Conservation (phyloP, 2,888 invertebrate genomes). For the Vesta saturnalis region DNA sequence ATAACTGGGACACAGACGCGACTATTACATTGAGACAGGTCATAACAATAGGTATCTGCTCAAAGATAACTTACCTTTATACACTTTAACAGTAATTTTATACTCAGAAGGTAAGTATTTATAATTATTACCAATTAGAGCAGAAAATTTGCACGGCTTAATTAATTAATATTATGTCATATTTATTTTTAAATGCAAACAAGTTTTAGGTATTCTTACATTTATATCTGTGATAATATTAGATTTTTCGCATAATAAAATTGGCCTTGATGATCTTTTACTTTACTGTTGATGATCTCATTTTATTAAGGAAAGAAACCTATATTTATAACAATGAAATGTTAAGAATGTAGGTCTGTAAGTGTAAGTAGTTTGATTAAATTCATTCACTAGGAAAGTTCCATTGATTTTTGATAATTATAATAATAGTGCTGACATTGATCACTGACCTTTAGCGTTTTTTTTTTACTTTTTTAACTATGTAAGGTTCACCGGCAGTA, state of each 20-base stretch:
- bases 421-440: no score
- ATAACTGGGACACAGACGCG: slow-evolving; percentile 9
- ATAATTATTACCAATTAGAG: not conserved
- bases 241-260: slow-evolving; percentile 12
- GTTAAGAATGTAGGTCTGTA: no score
- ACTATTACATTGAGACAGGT: not conserved
- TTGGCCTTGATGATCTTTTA: slow-evolving; percentile 3
- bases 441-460: no score
- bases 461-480: no score
- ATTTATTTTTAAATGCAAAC: slow-evolving; percentile 1
- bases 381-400: no score
- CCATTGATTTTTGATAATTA: no score
- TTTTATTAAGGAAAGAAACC: not conserved
- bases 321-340: no score
- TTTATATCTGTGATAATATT: not conserved
- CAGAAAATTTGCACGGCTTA: no score
- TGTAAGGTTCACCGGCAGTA: no score
- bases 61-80: not conserved
- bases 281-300: slow-evolving; percentile 2
- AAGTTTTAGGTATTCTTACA: not conserved
- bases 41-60: not conserved
- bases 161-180: slow-evolving; percentile 4
- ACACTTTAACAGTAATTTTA: not conserved
- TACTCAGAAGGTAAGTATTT: not conserved
- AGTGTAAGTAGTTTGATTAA: no score